phyloP scores from a whole-genome alignment of 2,888 invertebrate genomes.

The Synergus umbraculus region DNA sequence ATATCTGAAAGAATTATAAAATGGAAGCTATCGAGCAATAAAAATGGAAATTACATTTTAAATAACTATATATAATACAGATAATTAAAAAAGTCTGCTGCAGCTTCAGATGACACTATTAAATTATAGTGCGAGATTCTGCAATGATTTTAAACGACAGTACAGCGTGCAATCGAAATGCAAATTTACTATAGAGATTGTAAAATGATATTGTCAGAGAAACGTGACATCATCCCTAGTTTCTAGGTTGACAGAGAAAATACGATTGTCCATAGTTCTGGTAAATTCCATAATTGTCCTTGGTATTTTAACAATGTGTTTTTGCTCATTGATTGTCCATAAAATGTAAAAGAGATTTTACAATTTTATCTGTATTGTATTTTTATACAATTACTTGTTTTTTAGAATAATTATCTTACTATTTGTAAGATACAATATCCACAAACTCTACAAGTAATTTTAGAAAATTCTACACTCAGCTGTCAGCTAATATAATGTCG shows the following conservation, averaged over 20 bases:
- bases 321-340: background rate
- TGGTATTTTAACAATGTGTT: background rate
- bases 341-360: background rate
- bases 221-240: background rate
- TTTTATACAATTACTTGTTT: background rate
- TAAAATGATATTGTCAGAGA: constrained; percentile 2
- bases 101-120: background rate
- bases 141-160: background rate
- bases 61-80: background rate
- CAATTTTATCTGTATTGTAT: background rate
- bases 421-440: background rate
- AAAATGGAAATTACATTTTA: background rate
- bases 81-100: background rate
- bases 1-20: background rate
- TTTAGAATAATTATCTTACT: background rate
- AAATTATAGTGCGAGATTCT: background rate
- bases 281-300: background rate
- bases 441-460: constrained; percentile 12
- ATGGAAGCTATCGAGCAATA: background rate
- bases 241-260: background rate
- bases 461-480: constrained; percentile 18
- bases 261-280: background rate
- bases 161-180: background rate
- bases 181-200: background rate
- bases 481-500: constrained; percentile 15